Evolutionary conservation across 2,888 invertebrate genomes (phyloP), one percentile per base, ranked within the genome.

Genomic region (Helobdella robusta): DNA sequence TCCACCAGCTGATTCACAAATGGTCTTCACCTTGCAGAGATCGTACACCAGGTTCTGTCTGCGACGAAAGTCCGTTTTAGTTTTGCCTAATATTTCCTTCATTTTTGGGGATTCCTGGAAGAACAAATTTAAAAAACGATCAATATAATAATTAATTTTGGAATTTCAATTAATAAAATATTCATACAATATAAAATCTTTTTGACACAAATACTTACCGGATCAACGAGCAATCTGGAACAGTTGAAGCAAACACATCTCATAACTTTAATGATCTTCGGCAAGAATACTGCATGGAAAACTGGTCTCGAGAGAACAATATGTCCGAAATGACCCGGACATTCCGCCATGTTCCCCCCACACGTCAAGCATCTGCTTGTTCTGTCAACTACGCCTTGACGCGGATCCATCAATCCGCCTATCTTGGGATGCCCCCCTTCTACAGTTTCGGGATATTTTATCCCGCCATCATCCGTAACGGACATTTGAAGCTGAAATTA

Each of bases 241-340:
- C 98, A 99, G 79, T 92, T 97, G 80, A 95, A 98, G 79, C 98
- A 98, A 28, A 98, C 95, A 81, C 98, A 98, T 81, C 98, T 84
- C n/a, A 99, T 82, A 68, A 94, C 86, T 82, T 98, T 99, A 70
- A 98, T 91, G 0, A 90, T 90, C 82, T 98, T 98, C 40, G 92
- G 91, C 62, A 99, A 84, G 76, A 97, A 99, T 44, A 95, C 97
- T 77, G 95, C 89, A 79, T 99, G 97, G 81, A 91, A 98, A 0
- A 99, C 98, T 25, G 98, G 98, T 79, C 98, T 98, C 0, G 95
- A 89, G 71, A 99, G 82, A 80, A 98, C 95, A 74, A 99, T 89
- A 79, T 99, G 98, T 2, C 95, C 98, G 82, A 98, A 99, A 81
- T 99, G 98, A 1, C 98, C 98, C 2, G 98, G 95, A 79, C 98